Evolutionary conservation across 2,113 vertebrate genomes (phyloP).

Genomic region (Steatornis caripensis): DNA sequence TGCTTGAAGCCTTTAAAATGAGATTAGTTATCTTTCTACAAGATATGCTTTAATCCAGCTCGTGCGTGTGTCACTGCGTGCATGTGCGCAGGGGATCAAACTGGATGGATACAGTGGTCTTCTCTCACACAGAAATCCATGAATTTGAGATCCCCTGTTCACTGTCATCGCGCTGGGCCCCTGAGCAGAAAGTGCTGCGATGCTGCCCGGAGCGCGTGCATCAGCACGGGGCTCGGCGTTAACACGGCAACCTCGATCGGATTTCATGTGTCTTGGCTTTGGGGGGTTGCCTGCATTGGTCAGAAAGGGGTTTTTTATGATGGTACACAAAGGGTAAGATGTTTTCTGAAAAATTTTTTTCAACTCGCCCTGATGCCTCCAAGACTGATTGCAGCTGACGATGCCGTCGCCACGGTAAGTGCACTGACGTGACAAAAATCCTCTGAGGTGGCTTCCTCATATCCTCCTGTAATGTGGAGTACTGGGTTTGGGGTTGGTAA

Average conservation of each 20-base stretch:
- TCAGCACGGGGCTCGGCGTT: rapidly evolving
- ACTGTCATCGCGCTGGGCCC: neutral
- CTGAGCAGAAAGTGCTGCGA: neutral
- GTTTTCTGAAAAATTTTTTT: neutral
- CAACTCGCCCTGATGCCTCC: neutral
- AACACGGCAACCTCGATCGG: neutral
- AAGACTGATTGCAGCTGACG: neutral
- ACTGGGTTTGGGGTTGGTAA: neutral
- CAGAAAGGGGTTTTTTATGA: too few species aligned
- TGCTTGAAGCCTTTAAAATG: neutral
- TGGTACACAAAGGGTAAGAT: neutral
- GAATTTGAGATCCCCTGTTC: neutral
- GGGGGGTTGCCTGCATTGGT: neutral
- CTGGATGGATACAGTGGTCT: rapidly evolving
- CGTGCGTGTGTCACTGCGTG: rapidly evolving
- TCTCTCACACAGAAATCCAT: neutral
- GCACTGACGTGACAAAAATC: neutral
- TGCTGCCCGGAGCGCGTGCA: neutral
- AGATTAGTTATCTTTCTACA: neutral
- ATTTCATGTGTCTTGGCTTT: neutral
- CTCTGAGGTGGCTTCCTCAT: neutral
- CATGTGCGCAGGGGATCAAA: neutral
- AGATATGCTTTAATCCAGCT: neutral
- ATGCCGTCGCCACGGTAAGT: neutral
- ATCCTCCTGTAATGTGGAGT: neutral